Base-by-base conservation (phyloP, 2,888 invertebrate species). In the Synanthedon vespiformis region DNA sequence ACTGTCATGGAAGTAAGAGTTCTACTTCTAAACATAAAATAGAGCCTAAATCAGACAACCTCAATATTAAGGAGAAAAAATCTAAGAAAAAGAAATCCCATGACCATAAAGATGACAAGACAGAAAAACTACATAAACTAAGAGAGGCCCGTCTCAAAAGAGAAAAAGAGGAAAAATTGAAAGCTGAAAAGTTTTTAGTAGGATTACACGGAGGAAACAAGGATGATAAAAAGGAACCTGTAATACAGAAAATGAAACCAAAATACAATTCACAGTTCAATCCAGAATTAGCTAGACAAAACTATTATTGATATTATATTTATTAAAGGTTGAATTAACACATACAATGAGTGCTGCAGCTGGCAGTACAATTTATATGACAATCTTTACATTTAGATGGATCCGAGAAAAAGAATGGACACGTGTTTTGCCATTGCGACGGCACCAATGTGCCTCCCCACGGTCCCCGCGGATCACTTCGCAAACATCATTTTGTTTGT, bases 201-300 rank as follows among this genome's bases (percentile, higher is more conserved):
- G 92, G 91, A 70, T 72, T 93, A 2, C 86, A 90, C 60, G 76
- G 68, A n/a, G 56, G 66, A 40, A 53, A 58, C 52, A 58, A 65
- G 18, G 61, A 65, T 55, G 50, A 41, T 55, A 52, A 58, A 44
- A 48, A 55, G 53, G 53, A 50, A 40, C 11, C 53, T 58, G 61
- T 49, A 52, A 59, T 52, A 59, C 68, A 47, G 64, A 73, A 49
- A 74, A 74, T 50, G 27, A 89, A 90, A 60, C 93, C 94, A 67
- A 95, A 94, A 80, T 99, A 99, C 72, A 97, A 97, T 83, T 97
- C 97, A 2, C 98, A 98, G 76, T 99, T 97, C 77, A 98, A 98
- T 88, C 99, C 99, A 14, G 92, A 94, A 76, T 74, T 95, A 52
- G 95, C 95, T 12, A 91, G 94, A 66, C 95, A 95, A 81, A 96